Base-by-base conservation (phyloP, 35 echinoderm and acorn worm species). In the Eucidaris tribuloides region DNA sequence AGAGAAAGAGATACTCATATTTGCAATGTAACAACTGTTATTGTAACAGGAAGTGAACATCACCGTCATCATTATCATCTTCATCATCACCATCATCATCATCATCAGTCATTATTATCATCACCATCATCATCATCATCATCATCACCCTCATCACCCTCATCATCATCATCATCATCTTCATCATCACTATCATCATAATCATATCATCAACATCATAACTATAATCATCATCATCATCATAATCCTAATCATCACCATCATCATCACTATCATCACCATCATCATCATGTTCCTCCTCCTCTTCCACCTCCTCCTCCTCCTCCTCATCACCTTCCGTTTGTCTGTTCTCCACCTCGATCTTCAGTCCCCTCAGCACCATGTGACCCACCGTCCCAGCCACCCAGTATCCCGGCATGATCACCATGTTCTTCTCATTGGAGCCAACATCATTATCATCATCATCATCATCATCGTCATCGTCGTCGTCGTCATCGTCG, bases 401-500 rank as follows among this genome's bases (percentile, higher is more conserved):
- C 24, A 99, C 96, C 42, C 96, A 99, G 59, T 99, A 99, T 0
- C 96, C 96, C 3, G 96, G 96, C 96, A 99, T 99, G 60, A 99
- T 99, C 15, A 99, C 91, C 96, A 99, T 99, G 83, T 99, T 99
- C 46, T 90, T 89, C 33, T 93, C 90, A 27, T 87, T 87, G n/a
- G n/a, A n/a, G n/a, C n/a, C 77, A 56, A 7, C 33, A 82, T 28
- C 80, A 82, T 42, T 28, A 79, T 54, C 48, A 57, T 80, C 45
- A 80, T 57, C 48, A 80, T 56, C 46, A 79, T 79, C 46, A 79
- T 56, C 46, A 44, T 63, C 80, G 62, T 42, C 52, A 82, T 17
- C 52, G 62, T 22, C 30, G 45, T 14, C 24, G 55, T 32, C 77
- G 1, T 80, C 46, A 82, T 2, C n/a, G 42, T 63, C 18, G 62